These are phyloP conservation scores for Lacerta viridis DNA, from an alignment of 2,797 vertebrate genomes.

Conservation along the genomic window DNA sequence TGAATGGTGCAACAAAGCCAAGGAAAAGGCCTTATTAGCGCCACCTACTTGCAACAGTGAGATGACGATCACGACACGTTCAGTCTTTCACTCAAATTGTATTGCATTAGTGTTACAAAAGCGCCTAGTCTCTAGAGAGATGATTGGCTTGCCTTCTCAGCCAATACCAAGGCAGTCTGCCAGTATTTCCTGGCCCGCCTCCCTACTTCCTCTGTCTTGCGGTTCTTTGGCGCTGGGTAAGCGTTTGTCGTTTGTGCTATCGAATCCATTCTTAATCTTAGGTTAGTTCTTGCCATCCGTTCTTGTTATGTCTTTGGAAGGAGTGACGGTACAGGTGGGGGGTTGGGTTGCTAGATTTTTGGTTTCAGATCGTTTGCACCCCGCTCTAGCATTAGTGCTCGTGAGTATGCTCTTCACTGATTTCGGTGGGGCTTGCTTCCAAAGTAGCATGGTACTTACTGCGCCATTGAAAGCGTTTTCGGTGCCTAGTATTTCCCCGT, in stretches of 20 bases:
- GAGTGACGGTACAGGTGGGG: accelerated
- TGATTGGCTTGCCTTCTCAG: background rate
- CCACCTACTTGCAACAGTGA: too few species aligned
- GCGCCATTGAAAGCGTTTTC: too few species aligned
- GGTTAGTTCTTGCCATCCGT: background rate
- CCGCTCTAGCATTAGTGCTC: background rate
- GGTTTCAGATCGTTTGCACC: background rate
- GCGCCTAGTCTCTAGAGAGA: too few species aligned
- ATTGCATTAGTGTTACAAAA: background rate
- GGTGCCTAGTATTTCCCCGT: too few species aligned
- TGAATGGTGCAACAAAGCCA: too few species aligned
- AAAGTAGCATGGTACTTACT: background rate
- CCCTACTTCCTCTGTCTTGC: background rate
- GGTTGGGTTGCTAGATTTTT: too few species aligned
- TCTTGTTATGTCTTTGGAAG: background rate
- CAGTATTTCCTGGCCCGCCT: background rate
- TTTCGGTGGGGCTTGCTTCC: background rate
- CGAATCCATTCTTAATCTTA: slow-evolving; percentile 1
- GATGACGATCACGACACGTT: too few species aligned
- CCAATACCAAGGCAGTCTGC: background rate
- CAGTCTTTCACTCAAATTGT: background rate
- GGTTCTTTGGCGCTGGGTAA: accelerated
- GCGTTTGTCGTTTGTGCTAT: accelerated
- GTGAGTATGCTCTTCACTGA: background rate
- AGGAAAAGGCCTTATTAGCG: too few species aligned